These are phyloP conservation scores for Leucoraja ocellata DNA, from an alignment of 2,797 vertebrate genomes.

Conservation along the genomic window DNA sequence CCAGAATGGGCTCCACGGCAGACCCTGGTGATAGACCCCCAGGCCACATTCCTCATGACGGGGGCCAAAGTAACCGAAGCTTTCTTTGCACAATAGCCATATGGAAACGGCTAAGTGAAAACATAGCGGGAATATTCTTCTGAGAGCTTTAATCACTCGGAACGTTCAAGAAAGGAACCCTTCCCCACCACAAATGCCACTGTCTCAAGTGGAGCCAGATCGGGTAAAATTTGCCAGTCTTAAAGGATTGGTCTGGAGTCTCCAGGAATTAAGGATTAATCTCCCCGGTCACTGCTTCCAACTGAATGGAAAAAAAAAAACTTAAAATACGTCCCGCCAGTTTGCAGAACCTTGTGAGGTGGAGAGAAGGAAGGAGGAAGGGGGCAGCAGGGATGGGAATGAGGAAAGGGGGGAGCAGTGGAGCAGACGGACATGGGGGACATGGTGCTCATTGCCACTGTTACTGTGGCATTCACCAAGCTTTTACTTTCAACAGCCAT, in stretches of 20 bases:
- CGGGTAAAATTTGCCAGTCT: not conserved
- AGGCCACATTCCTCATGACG: not conserved
- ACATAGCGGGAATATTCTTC: not conserved
- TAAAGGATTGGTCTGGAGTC: not conserved
- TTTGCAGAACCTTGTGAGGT: too few species aligned
- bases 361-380: not conserved
- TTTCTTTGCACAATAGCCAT: not conserved
- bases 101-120: constrained; percentile 15
- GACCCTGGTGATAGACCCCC: not conserved
- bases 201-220: not conserved
- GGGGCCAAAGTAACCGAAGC: constrained; percentile 24
- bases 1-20: not conserved
- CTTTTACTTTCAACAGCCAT: not conserved
- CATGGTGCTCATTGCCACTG: not conserved
- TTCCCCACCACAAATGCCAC: not conserved
- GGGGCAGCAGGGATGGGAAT: not conserved
- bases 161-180: too few species aligned
- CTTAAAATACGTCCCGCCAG: too few species aligned
- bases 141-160: not conserved
- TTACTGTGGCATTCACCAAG: not conserved
- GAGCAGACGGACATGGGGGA: not conserved
- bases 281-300: not conserved
- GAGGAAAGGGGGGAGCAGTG: rapidly evolving
- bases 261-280: not conserved
- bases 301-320: not conserved